Evolutionary conservation across 2,113 vertebrate genomes (phyloP).

Genomic region (Daboia siamensis): DNA sequence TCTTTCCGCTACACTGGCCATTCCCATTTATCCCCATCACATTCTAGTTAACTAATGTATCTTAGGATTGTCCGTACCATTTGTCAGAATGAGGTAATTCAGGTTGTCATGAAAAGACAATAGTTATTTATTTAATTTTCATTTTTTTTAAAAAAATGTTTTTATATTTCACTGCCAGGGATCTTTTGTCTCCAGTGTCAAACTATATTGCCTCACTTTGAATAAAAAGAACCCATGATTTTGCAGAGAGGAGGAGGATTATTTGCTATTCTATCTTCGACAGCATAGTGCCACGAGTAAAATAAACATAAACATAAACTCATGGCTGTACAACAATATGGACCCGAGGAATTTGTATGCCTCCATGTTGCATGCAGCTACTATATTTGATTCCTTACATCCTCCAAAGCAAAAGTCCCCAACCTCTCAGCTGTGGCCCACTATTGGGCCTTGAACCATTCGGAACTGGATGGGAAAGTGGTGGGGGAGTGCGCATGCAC

Average conservation of each 20-base stretch:
- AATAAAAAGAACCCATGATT: neutral
- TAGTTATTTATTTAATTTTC: neutral
- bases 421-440: no score
- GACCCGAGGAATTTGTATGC: neutral
- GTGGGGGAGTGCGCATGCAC: no score
- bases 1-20: neutral
- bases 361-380: neutral
- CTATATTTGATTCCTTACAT: neutral
- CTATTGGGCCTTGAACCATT: no score
- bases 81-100: neutral
- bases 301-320: neutral
- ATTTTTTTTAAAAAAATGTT: neutral
- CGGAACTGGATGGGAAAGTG: no score
- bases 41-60: neutral
- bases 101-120: neutral
- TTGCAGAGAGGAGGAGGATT: neutral
- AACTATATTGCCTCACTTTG: neutral
- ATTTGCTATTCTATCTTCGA: neutral
- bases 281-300: neutral
- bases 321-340: neutral
- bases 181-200: neutral
- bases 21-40: neutral
- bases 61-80: neutral
- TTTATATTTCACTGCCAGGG: neutral
- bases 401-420: neutral